phyloP scores from a whole-genome alignment of 2,113 vertebrate genomes.

The Pterocles orientalis region DNA sequence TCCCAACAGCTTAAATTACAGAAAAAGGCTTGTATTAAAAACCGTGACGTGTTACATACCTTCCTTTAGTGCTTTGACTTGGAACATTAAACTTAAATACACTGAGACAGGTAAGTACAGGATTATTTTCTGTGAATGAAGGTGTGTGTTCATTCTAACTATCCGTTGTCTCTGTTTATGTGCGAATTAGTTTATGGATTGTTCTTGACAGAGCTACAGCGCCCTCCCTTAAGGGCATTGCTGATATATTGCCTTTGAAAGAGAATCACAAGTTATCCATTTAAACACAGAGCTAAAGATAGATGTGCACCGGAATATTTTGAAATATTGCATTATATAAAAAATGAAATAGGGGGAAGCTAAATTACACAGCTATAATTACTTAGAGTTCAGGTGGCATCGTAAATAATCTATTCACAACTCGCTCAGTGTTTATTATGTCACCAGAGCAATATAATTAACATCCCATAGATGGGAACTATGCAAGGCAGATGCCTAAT shows the following conservation, averaged over 20 bases:
- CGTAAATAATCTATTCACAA: slow-evolving; percentile 67
- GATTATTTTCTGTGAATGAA: slow-evolving; percentile 48
- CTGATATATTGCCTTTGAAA: slow-evolving; percentile 67
- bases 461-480: slow-evolving; percentile 15
- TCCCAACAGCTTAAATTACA: background rate
- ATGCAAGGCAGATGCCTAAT: slow-evolving; percentile 4
- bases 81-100: background rate
- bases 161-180: slow-evolving; percentile 56
- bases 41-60: background rate
- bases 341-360: slow-evolving; percentile 64
- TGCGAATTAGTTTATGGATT: slow-evolving; percentile 67
- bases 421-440: slow-evolving; percentile 59
- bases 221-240: slow-evolving; percentile 65
- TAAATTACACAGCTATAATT: slow-evolving; percentile 72
- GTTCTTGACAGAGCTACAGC: slow-evolving; percentile 58
- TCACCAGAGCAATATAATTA: slow-evolving; percentile 67
- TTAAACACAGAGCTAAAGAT: slow-evolving; percentile 43
- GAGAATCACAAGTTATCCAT: slow-evolving; percentile 67
- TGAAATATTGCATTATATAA: slow-evolving; percentile 69
- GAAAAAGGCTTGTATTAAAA: background rate
- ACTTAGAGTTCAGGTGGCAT: slow-evolving; percentile 70
- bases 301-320: slow-evolving; percentile 42
- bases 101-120: background rate
- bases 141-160: background rate
- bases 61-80: background rate